Evolutionary conservation across 2,113 vertebrate species (phyloP).

Genomic region (Ahaetulla prasina): DNA sequence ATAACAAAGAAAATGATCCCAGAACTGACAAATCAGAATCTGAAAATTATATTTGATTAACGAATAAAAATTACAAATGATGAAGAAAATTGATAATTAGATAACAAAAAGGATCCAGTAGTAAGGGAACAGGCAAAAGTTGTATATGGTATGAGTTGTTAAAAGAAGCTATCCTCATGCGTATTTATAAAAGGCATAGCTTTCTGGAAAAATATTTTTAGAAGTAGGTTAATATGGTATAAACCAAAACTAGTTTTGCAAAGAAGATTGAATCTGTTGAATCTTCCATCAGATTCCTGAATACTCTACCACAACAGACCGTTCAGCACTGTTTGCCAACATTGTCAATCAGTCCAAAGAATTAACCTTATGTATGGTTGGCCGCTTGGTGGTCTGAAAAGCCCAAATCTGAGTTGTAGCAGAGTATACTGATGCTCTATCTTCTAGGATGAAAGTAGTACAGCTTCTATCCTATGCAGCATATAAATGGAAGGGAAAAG

Average conservation of each 20-base stretch:
- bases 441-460: constrained; percentile 69
- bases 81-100: constrained; percentile 27
- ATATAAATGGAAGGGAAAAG: constrained; percentile 68
- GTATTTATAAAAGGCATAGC: constrained; percentile 42
- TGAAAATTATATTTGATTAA: background rate
- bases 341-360: constrained; percentile 69
- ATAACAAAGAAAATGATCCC: constrained; percentile 38
- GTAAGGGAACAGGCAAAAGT: constrained; percentile 43
- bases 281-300: constrained; percentile 49
- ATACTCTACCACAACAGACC: constrained; percentile 58
- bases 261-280: constrained; percentile 16
- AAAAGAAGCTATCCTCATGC: constrained; percentile 50
- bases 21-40: constrained; percentile 21
- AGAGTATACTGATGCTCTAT: constrained; percentile 67
- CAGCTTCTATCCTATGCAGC: constrained; percentile 71
- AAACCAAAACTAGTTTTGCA: constrained; percentile 42
- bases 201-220: constrained; percentile 26
- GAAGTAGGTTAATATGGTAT: constrained; percentile 41
- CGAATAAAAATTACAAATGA: background rate
- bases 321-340: constrained; percentile 62
- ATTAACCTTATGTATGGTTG: constrained; percentile 69
- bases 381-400: constrained; percentile 66
- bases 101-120: constrained; percentile 23
- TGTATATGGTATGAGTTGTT: constrained; percentile 11
- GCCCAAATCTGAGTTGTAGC: constrained; percentile 68